A percentile compares a stretch with the other conserved stretches of the same genome.
Evolutionary conservation across 2,797 vertebrate genomes (phyloP).

Genomic region (Microchirus variegatus): DNA sequence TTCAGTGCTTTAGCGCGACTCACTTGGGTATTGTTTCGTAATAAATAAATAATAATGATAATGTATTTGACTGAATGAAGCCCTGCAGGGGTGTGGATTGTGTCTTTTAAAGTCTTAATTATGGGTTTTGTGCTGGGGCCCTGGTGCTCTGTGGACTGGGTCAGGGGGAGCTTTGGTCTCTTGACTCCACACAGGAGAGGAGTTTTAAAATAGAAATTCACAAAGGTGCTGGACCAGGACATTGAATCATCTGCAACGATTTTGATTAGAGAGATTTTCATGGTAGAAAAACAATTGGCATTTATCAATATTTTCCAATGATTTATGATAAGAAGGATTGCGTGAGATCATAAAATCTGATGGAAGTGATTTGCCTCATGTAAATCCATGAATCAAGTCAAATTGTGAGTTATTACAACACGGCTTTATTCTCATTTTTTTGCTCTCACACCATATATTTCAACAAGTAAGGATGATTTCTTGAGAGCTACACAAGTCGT

Average conservation of each 20-base stretch:
- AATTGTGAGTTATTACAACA: too few species aligned
- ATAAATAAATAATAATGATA: constrained; percentile 69
- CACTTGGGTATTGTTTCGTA: constrained; percentile 67
- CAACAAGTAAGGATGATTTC: constrained; percentile 6
- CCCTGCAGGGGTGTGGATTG: constrained; percentile 66
- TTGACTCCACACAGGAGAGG: constrained; percentile 8
- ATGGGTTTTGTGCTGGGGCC: constrained; percentile 50
- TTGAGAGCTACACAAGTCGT: not conserved
- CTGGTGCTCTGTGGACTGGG: constrained; percentile 55
- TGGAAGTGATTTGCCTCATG: not conserved
- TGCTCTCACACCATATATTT: constrained; percentile 14
- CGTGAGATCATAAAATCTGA: not conserved
- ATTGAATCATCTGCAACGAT: not conserved
- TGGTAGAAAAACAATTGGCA: not conserved
- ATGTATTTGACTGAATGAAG: constrained; percentile 82
- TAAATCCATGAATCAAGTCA: not conserved
- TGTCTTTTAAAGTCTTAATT: constrained; percentile 71
- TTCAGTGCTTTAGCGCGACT: constrained; percentile 68
- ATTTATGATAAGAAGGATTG: too few species aligned
- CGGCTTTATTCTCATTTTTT: constrained; percentile 1
- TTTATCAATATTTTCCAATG: too few species aligned
- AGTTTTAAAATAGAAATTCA: constrained; percentile 4
- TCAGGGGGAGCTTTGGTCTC: constrained; percentile 37
- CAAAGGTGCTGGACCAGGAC: constrained; percentile 8
- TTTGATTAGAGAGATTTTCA: not conserved